Conservation (phyloP, 2,113 vertebrate genomes). For the Corvus cornix region DNA sequence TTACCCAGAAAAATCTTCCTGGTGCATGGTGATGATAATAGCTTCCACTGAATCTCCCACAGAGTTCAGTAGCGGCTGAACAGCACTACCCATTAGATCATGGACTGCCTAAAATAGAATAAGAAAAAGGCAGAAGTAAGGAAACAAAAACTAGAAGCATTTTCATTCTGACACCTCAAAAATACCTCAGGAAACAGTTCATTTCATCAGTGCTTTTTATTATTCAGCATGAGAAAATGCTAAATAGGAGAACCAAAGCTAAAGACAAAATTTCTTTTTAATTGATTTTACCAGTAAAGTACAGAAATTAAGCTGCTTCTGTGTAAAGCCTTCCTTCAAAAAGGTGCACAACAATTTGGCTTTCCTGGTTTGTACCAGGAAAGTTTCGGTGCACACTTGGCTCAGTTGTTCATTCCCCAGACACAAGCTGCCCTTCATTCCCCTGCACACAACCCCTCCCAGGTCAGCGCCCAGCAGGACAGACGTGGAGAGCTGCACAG, state of each 20-base stretch:
- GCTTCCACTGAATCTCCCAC: slow-evolving; percentile 94
- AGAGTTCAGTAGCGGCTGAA: slow-evolving; percentile 91
- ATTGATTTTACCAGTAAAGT: neutral
- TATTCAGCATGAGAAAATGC: neutral
- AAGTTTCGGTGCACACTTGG: neutral
- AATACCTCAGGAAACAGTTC: neutral
- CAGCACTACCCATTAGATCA: slow-evolving; percentile 87
- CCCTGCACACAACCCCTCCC: neutral
- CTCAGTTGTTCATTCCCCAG: neutral
- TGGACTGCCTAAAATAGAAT: slow-evolving; percentile 78
- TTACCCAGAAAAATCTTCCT: slow-evolving; percentile 96
- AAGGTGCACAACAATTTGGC: neutral
- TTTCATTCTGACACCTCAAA: neutral
- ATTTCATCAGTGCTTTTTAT: neutral
- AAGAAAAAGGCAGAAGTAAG: slow-evolving; percentile 34
- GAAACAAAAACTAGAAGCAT: slow-evolving; percentile 4
- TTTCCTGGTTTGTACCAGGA: neutral
- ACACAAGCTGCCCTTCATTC: neutral
- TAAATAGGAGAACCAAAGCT: neutral
- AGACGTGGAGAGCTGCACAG: neutral
- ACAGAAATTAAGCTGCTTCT: neutral
- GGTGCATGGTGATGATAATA: slow-evolving; percentile 96
- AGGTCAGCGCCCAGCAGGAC: neutral
- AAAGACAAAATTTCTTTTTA: neutral
- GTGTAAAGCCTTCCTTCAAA: neutral